Conservation (phyloP, 2,113 vertebrate genomes). For the Pungitius pungitius region DNA sequence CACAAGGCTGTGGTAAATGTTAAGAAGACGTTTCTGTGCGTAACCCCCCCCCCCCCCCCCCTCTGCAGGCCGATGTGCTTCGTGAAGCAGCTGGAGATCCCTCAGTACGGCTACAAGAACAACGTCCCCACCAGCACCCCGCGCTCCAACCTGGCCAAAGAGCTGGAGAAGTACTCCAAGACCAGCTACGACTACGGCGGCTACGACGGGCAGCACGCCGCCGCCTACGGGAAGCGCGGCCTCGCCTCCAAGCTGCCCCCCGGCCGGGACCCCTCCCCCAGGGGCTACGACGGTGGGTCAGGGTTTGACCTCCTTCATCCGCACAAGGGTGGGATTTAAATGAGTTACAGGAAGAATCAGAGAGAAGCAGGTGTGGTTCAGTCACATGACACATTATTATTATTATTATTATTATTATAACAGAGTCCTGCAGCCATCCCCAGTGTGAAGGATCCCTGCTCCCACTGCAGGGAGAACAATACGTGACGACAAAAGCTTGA, state of each 20-base stretch:
- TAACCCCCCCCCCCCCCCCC: neutral
- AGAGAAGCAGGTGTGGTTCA: neutral
- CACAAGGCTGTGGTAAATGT: neutral
- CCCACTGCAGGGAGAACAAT: conserved; percentile 42
- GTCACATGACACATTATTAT: no score
- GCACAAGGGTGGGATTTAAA: conserved; percentile 9
- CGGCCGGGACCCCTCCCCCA: conserved; percentile 93
- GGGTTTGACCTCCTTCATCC: no score
- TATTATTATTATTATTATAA: no score
- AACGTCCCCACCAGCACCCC: conserved; percentile 97
- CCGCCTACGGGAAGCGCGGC: conserved; percentile 92
- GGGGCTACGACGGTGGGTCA: conserved; percentile 91
- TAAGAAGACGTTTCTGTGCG: neutral
- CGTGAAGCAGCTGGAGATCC: conserved; percentile 99
- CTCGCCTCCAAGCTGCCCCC: conserved; percentile 88
- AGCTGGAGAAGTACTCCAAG: conserved; percentile 99
- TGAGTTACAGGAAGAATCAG: neutral
- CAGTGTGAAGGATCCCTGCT: conserved; percentile 20
- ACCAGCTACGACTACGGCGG: conserved; percentile 92
- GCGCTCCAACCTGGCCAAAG: conserved; percentile 98
- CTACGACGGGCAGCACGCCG: conserved; percentile 86
- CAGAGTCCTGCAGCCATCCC: neutral
- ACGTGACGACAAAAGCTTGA: conserved; percentile 29
- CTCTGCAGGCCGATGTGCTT: conserved; percentile 97
- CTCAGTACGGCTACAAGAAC: conserved; percentile 98